Base-by-base conservation (phyloP, 2,113 vertebrate species). In the Tetraodon nigroviridis region DNA sequence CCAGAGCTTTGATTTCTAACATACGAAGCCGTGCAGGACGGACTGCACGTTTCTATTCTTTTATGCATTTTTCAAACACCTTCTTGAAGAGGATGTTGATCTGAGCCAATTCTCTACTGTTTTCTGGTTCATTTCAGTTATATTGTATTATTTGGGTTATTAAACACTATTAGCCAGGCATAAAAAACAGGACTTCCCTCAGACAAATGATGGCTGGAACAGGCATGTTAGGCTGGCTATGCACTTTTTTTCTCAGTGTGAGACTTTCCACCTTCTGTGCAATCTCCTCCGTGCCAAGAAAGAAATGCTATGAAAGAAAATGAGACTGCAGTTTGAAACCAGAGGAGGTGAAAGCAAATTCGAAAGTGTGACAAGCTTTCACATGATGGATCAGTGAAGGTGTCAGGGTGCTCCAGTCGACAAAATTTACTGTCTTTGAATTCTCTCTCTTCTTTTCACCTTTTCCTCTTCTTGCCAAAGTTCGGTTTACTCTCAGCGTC, bases 111-210 rank as follows among this genome's bases (percentile, higher is more conserved):
- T 12, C 7, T 37, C 12, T 37, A 2, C 32, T 37, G 32, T 44
- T 17, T 16, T 17, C 42, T 17, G 11, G 61, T 71, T 61, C 46
- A 41, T 37, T 55, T 8, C 19, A 67, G 58, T 44, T 55, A n/a
- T n/a, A n/a, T n/a, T n/a, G n/a, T n/a, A 7, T 58, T 11, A 75
- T 58, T 64, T 5, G 45, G 32, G 2, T 57, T 32, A 57, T 71
- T 67, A 64, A 67, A 74, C 20, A 13, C 10, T 73, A 46, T 71
- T 59, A 58, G 50, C 56, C 45, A 12, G 61, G 50, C 14, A 24
- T 47, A 62, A 14, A 24, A 51, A 62, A 11, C 19, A 1, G 42
- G 11, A 13, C 58, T 70, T 62, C 4, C 2, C 27, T 47, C 20
- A 16, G 10, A 53, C 16, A 61, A 67, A 32, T 12, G 7, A 32